Base-by-base conservation (phyloP, 1,140 invertebrate species). In the Drosophila pallidifrons region DNA sequence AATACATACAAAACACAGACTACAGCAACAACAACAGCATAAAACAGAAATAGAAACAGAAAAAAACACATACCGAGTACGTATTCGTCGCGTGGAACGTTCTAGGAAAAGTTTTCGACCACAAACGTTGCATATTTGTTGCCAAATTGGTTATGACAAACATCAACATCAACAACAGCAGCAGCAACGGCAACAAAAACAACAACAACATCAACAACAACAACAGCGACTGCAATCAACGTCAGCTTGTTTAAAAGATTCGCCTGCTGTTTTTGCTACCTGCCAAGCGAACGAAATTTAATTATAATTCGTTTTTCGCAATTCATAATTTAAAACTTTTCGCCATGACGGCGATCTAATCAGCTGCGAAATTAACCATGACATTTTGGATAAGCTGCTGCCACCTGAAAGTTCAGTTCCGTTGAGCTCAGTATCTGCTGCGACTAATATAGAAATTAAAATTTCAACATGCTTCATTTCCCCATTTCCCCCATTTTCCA, bases 301-400 rank as follows among this genome's bases (percentile, higher is more conserved):
- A 86, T 86, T 77, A 77, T 79, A 71, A 69, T 64, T 41, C 71
- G 65, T 58, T 79, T 80, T 87, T 88, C 61, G 60, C 64, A 74
- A 77, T 82, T 79, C 69, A 83, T 87, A 82, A 87, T 87, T 87
- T 83, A 82, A 82, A 87, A 77, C 49, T 72, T 86, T 82, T 86
- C 58, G 61, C 72, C 61, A 54, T 75, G 76, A 59, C 83, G 77
- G 72, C 80, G 69, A 82, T 82, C 73, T 88, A 87, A 88, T 88
- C 72, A 88, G 63, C 73, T 58, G 49, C 49, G 79, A 82, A 88
- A 78, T 80, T 73, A 49, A 46, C 69, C 79, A 72, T 87, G 77
- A 80, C 77, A 88, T 77, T 82, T 77, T 73, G 65, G 64, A 67
- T 82, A 68, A 70, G 79, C 30, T 25, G 38, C 15, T 35, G 32